Evolutionary conservation across 2,888 invertebrate genomes (phyloP).

Genomic region (Belgica antarctica): DNA sequence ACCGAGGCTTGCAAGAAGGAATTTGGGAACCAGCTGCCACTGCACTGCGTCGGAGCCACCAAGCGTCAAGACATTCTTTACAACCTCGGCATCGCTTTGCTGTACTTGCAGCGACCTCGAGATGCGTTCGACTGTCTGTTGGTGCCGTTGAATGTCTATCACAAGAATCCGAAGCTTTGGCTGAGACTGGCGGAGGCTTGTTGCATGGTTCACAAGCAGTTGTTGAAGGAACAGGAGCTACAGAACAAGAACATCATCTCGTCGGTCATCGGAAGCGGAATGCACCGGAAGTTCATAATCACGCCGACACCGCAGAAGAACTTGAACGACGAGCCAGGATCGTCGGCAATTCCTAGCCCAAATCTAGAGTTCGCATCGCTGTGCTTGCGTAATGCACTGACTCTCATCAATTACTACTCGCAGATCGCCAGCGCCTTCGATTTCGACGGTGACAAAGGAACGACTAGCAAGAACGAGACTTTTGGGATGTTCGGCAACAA

Average conservation of each 20-base stretch:
- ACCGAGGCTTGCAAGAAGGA: conserved; percentile 46
- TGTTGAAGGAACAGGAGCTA: conserved; percentile 46
- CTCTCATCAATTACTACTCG: conserved; percentile 58
- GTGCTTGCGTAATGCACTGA: conserved; percentile 81
- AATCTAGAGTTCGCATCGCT: conserved; percentile 86
- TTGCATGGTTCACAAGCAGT: conserved; percentile 62
- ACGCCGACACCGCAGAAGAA: conserved; percentile 47
- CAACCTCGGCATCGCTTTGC: conserved; percentile 64
- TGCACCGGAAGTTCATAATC: conserved; percentile 47
- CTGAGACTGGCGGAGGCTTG: conserved; percentile 90
- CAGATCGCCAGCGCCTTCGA: conserved; percentile 51
- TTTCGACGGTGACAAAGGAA: conserved; percentile 46
- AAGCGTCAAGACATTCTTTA: conserved; percentile 54
- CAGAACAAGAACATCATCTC: conserved; percentile 47
- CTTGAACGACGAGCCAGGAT: conserved; percentile 55
- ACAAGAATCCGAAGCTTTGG: conserved; percentile 88
- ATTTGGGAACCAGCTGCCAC: conserved; percentile 45
- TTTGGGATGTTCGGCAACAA: conserved; percentile 44
- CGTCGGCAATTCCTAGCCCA: conserved; percentile 81
- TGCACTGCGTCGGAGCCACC: conserved; percentile 51
- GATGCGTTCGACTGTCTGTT: conserved; percentile 90
- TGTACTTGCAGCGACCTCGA: conserved; percentile 75
- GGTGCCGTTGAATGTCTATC: conserved; percentile 79
- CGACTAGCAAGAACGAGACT: conserved; percentile 8
- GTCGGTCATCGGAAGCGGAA: conserved; percentile 48